Evolutionary conservation across 2,888 invertebrate genomes (phyloP), one percentile per base, ranked within the genome.

Genomic region (Chaitophorus viminalis): DNA sequence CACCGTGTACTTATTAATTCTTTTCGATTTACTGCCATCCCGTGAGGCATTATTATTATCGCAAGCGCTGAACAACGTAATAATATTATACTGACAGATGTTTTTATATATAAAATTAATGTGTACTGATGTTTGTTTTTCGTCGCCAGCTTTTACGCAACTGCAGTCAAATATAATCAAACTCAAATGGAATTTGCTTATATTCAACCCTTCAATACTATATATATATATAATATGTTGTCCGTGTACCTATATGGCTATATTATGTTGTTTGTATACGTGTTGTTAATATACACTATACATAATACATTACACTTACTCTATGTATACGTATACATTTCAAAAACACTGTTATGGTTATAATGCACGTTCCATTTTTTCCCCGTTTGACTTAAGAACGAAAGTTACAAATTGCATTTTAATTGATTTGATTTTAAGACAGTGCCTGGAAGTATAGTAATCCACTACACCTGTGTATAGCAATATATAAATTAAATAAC

Each of bases 1-100:
- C 82, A 70, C 70, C 52, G 31, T 52, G 68, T 17, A 70, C 82
- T 82, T 82, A 70, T 70, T 68, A 33, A 70, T 82, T 82, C 29
- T 74, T 70, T 82, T 82, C 72, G 52, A 82, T 82, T 82, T 54
- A 74, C 17, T 21, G 31, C 17, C 14, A 31, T 82, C 70, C 68
- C 21, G 46, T 46, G 21, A 31, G 31, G 6, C 68, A 31, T 70
- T 25, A 46, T 70, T 81, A 68, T 68, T 78, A 60, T 36, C n/a
- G 46, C 36, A 36, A 17, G 18, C 36, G 36, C 36, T n/a, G 17
- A 36, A 79, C 54, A 36, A 79, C 54, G n/a, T 36, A 46, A 46
- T 46, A 46, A 46, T 14, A 46, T 1, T 46, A 46, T 46, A 46
- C 14, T 14, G 46, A 14, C 3, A 46, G 14, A 46, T 11, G 8